Evolutionary conservation across 2,113 vertebrate species (phyloP), one percentile per base, ranked within the genome.

Genomic region (Eolophus roseicapilla): DNA sequence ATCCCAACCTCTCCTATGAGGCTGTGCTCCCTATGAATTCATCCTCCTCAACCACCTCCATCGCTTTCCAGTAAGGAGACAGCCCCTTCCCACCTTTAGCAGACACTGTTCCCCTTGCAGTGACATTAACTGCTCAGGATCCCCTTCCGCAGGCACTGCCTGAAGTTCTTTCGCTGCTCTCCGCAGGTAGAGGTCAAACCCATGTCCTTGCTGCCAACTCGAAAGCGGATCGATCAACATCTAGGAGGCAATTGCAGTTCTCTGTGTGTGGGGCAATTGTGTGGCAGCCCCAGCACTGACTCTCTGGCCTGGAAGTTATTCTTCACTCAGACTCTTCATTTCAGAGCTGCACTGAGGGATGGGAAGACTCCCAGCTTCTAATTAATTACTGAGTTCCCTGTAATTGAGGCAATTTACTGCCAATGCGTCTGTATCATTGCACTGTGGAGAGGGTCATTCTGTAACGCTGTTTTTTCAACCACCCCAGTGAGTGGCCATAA

Each of bases 401-500:
- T 82, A 95, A 93, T 55, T 91, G 95, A 78, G 74, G 78, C 62
- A 85, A 91, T 91, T 94, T 94, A 27, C 82, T 71, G 78, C 87
- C 69, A 27, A 10, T 13, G 31, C 87, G 7, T 70, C 84, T 89
- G 50, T 65, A 67, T 63, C 49, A 43, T n/a, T 81, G 46, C 52
- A 17, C 78, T 50, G 39, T 75, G 73, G 81, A 76, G 77, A 84
- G 94, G 81, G 74, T 94, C 37, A 71, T 64, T 78, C 49, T 70
- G 17, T 29, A 62, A 23, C 5, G 1, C 7, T 28, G 3, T 31
- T 95, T 91, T 75, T 18, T 76, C 62, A 57, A 59, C 67, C 43
- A 53, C 8, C 13, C 15, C 19, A 17, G 19, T 5, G 64, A 59
- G 46, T 15, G 46, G 15, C 68, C 55, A 7, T 15, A 71, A 87